phyloP scores from a whole-genome alignment of 2,797 vertebrate species.

The Paedocypris micromegethes region DNA sequence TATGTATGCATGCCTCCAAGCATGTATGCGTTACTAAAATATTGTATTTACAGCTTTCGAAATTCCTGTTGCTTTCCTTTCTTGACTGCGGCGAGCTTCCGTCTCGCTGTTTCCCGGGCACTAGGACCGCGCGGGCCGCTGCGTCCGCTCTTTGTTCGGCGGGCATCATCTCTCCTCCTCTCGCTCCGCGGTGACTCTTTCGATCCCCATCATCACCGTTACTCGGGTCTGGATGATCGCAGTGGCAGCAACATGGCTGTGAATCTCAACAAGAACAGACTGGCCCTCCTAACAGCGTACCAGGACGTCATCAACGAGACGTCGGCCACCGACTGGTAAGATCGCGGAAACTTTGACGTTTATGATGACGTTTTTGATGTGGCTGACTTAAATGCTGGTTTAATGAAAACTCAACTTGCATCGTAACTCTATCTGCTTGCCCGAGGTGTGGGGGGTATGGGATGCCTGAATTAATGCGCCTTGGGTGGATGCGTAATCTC shows the following conservation, averaged over 20 bases:
- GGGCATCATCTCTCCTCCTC: constrained; percentile 53
- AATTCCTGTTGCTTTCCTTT: too few relatives aligned
- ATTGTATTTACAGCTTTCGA: neutral
- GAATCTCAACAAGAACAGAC: constrained; percentile 89
- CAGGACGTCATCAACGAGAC: constrained; percentile 91
- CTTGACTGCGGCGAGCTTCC: neutral
- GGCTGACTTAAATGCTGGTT: neutral
- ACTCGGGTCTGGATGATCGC: constrained; percentile 67
- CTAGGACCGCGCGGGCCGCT: constrained; percentile 31
- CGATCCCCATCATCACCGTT: constrained; percentile 45
- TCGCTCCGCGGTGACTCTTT: constrained; percentile 50
- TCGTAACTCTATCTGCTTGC: neutral
- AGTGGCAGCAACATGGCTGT: constrained; percentile 72
- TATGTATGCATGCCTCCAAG: too few relatives aligned
- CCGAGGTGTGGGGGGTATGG: constrained; percentile 11
- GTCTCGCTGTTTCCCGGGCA: neutral
- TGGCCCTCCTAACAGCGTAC: constrained; percentile 89
- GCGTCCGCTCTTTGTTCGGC: constrained; percentile 64
- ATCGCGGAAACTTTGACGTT: constrained; percentile 13
- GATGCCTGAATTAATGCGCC: constrained; percentile 1
- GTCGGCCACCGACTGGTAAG: constrained; percentile 89
- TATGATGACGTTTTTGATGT: neutral
- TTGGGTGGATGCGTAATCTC: constrained; percentile 31
- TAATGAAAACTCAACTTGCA: constrained; percentile 3
- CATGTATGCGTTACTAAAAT: neutral